Conservation (phyloP, 1,140 invertebrate species). For the Drosophila nigromelanica region DNA sequence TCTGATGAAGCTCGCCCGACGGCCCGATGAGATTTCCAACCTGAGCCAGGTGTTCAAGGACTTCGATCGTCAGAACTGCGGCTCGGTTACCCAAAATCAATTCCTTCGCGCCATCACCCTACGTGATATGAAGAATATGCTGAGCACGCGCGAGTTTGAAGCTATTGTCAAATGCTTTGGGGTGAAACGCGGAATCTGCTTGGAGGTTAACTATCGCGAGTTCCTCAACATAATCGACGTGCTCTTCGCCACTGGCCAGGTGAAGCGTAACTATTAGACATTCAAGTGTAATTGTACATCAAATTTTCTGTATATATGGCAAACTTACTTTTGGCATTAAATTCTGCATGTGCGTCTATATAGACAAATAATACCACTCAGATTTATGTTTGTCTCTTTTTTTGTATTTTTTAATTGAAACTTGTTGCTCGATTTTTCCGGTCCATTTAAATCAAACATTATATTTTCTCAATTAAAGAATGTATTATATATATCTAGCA, state of each 20-base stretch:
- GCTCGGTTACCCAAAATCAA: constrained; percentile 86
- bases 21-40: constrained; percentile 87
- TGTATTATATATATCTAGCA: constrained; percentile 29
- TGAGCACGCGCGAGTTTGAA: constrained; percentile 87
- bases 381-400: constrained; percentile 7
- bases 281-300: neutral
- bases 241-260: constrained; percentile 67
- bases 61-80: constrained; percentile 87
- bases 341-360: neutral
- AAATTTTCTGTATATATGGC: constrained; percentile 14
- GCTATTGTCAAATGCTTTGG: constrained; percentile 88
- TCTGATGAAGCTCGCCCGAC: constrained; percentile 87
- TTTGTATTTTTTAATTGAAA: constrained; percentile 35
- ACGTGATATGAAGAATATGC: constrained; percentile 86
- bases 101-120: constrained; percentile 87
- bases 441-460: constrained; percentile 7
- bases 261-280: constrained; percentile 74
- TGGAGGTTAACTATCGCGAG: constrained; percentile 80
- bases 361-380: constrained; percentile 7
- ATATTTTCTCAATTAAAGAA: constrained; percentile 24
- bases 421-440: constrained; percentile 17
- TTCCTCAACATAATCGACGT: constrained; percentile 76
- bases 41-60: constrained; percentile 85
- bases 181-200: constrained; percentile 84
- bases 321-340: constrained; percentile 1